These are phyloP conservation scores for Dysdera silvatica DNA, from an alignment of 1,140 invertebrate genomes.

Conservation along the genomic window DNA sequence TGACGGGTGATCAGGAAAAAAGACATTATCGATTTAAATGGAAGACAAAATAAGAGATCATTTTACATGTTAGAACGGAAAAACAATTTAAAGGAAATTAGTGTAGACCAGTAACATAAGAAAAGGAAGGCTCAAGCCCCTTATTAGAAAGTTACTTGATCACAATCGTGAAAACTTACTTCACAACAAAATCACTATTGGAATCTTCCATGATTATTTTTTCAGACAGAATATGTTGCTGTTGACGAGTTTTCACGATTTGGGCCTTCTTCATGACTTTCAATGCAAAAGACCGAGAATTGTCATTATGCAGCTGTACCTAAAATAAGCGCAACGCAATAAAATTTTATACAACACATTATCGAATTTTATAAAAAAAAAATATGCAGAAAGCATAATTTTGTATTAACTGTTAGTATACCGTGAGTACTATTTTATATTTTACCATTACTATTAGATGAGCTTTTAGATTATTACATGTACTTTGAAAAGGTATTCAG, in stretches of 20 bases:
- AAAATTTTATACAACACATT: too few species aligned
- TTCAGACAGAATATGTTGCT: constrained; percentile 98
- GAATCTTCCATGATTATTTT: constrained; percentile 97
- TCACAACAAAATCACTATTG: constrained; percentile 92
- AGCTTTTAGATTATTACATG: too few species aligned
- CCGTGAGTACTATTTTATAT: too few species aligned
- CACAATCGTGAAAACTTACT: constrained; percentile 45
- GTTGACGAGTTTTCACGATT: constrained; percentile 95
- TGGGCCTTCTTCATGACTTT: constrained; percentile 99
- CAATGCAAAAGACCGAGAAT: constrained; percentile 75
- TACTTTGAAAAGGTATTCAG: too few species aligned
- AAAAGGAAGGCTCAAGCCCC: neutral
- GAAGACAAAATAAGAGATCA: neutral
- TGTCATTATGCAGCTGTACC: constrained; percentile 63
- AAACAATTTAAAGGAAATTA: neutral
- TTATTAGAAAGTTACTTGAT: neutral
- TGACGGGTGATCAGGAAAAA: too few species aligned
- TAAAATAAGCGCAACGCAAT: neutral
- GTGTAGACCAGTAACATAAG: neutral
- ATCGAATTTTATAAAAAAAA: too few species aligned
- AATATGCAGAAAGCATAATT: too few species aligned
- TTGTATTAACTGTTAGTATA: too few species aligned
- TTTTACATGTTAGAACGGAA: neutral
- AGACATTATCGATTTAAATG: too few species aligned
- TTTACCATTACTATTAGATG: too few species aligned